Evolutionary conservation across 2,797 vertebrate genomes (phyloP).

Genomic region (Steatocranus sp.): DNA sequence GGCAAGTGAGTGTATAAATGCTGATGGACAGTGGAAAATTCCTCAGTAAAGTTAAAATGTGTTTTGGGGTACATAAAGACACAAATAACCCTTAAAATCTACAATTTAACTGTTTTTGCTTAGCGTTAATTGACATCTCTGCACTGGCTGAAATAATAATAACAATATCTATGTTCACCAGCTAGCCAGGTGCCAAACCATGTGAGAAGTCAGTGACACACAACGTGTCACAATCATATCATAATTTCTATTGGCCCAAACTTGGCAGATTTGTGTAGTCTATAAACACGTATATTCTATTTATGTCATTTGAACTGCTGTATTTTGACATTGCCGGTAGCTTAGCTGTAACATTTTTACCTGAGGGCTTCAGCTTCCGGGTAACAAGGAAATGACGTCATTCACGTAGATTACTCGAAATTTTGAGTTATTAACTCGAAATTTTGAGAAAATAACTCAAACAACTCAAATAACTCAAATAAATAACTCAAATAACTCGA

Average conservation of each 20-base stretch:
- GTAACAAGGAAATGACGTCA: neutral
- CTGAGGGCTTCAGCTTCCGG: neutral
- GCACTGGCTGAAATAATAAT: neutral
- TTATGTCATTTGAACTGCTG: neutral
- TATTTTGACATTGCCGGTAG: neutral
- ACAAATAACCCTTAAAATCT: neutral
- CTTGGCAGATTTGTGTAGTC: neutral
- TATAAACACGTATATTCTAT: neutral
- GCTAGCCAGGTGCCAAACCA: neutral
- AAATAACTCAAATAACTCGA: neutral
- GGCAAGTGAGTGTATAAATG: neutral
- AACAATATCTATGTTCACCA: neutral
- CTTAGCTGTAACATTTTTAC: neutral
- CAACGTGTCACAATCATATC: neutral
- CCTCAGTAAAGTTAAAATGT: neutral
- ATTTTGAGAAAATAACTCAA: neutral
- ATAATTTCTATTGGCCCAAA: neutral
- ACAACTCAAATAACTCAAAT: neutral
- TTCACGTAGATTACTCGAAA: neutral
- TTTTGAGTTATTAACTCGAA: fast-evolving
- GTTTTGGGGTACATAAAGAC: fast-evolving
- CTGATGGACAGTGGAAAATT: neutral
- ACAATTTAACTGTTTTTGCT: neutral
- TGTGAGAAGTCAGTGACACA: fast-evolving
- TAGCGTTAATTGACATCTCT: fast-evolving